Percentiles rank a stretch among this genome's conserved stretches.
Conservation (phyloP, 1,140 invertebrate species). For the Mylabris phalerata region DNA sequence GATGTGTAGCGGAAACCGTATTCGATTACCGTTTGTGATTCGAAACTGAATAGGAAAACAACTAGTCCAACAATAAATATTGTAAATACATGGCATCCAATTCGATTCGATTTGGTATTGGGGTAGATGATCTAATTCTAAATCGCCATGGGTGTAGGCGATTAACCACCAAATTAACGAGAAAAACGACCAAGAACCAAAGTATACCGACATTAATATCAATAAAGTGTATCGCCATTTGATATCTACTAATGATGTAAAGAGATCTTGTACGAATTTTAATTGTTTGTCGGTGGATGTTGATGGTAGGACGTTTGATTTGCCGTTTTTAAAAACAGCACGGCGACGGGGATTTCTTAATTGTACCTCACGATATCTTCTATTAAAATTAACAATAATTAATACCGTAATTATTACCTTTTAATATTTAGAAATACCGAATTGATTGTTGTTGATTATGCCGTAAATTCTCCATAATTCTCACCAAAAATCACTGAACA, state of each 20-base stretch:
- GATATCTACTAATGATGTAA: conserved; percentile 75
- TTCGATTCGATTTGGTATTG: conserved; percentile 51
- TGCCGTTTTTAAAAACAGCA: conserved; percentile 89
- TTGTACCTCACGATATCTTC: not conserved
- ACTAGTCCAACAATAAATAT: conserved; percentile 74
- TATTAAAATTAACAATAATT: not conserved
- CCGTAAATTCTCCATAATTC: too few relatives aligned
- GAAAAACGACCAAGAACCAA: conserved; percentile 85
- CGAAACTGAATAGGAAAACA: conserved; percentile 86
- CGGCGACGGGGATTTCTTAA: conserved; percentile 48
- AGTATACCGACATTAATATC: conserved; percentile 82
- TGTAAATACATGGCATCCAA: conserved; percentile 70
- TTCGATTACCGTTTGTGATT: conserved; percentile 88
- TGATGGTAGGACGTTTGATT: conserved; percentile 83
- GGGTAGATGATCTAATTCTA: conserved; percentile 65
- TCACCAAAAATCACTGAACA: too few relatives aligned
- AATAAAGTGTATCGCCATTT: conserved; percentile 90
- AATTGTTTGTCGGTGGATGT: conserved; percentile 71
- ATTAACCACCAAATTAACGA: conserved; percentile 90
- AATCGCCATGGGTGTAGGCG: conserved; percentile 83
- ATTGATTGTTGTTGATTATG: not conserved
- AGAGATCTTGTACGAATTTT: conserved; percentile 70
- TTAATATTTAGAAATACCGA: not conserved
- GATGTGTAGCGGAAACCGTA: conserved; percentile 66
- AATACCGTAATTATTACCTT: not conserved